Percentiles rank a stretch among this genome's conserved stretches.
Conservation (phyloP, 2,113 vertebrate species). For the Phaethornis superciliosus region DNA sequence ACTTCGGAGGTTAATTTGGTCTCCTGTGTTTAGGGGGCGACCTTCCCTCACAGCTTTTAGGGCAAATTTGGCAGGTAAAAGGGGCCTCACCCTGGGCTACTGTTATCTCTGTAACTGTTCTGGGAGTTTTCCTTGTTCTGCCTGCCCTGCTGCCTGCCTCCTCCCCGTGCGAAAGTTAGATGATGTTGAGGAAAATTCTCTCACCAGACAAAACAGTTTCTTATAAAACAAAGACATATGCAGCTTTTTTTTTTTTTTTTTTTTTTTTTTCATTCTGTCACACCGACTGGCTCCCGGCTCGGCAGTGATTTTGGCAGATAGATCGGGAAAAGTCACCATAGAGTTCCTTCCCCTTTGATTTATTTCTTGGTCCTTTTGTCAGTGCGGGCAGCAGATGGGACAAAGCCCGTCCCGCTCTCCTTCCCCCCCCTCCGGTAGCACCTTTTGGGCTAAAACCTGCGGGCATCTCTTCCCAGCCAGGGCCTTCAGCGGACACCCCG, state of each 20-base stretch:
- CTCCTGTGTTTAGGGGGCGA: background rate
- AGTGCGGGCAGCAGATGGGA: background rate
- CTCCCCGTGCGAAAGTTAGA: background rate
- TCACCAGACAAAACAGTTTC: background rate
- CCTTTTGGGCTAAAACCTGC: background rate
- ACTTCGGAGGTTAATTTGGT: background rate
- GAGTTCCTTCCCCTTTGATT: background rate
- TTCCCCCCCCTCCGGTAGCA: background rate
- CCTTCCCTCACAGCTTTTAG: background rate
- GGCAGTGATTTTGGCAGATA: background rate
- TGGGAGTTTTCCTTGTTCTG: background rate
- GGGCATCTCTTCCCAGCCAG: background rate
- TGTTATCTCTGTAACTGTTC: background rate
- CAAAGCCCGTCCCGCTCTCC: background rate
- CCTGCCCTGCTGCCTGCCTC: background rate
- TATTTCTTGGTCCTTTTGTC: background rate
- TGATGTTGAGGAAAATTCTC: background rate
- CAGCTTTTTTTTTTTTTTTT: accelerated
- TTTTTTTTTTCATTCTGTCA: accelerated
- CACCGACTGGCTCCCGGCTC: background rate
- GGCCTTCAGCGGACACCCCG: too few relatives aligned
- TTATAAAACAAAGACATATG: background rate
- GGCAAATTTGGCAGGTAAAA: background rate
- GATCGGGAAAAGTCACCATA: background rate
- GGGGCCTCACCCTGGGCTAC: background rate